Percentiles rank a stretch among this genome's conserved stretches.
These are phyloP conservation scores for Campoplex nolae DNA, from an alignment of 2,888 invertebrate species.

Conservation along the genomic window DNA sequence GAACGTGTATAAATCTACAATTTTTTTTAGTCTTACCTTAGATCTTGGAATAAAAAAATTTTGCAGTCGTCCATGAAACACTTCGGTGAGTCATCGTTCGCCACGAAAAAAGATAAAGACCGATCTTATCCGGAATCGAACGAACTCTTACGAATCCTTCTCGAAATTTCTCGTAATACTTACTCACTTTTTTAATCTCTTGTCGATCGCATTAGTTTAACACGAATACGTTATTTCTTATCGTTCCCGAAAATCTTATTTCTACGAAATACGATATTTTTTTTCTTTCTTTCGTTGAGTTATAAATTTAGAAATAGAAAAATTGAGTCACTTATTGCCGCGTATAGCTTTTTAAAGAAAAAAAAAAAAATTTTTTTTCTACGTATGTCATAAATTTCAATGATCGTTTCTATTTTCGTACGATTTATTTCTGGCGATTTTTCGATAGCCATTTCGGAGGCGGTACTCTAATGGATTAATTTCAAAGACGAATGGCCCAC, in stretches of 20 bases:
- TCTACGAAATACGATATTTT: background rate
- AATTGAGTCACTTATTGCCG: background rate
- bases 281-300: background rate
- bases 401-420: constrained; percentile 19
- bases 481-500: background rate
- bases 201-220: constrained; percentile 26
- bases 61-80: background rate
- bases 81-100: constrained; percentile 47
- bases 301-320: constrained; percentile 6
- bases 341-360: background rate
- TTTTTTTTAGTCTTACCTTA: background rate
- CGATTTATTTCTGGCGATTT: constrained; percentile 4
- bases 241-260: constrained; percentile 3
- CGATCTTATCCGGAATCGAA: constrained; percentile 47
- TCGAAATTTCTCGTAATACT: constrained; percentile 47
- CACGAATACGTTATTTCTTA: constrained; percentile 8
- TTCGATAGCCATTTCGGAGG: background rate
- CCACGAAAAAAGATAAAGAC: constrained; percentile 42
- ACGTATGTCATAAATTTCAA: background rate
- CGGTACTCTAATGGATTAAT: background rate
- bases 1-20: background rate
- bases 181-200: constrained; percentile 25
- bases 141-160: constrained; percentile 37
- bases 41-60: background rate
- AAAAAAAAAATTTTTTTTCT: background rate